phyloP scores from a whole-genome alignment of 2,797 vertebrate species.

The Cyclopterus lumpus region DNA sequence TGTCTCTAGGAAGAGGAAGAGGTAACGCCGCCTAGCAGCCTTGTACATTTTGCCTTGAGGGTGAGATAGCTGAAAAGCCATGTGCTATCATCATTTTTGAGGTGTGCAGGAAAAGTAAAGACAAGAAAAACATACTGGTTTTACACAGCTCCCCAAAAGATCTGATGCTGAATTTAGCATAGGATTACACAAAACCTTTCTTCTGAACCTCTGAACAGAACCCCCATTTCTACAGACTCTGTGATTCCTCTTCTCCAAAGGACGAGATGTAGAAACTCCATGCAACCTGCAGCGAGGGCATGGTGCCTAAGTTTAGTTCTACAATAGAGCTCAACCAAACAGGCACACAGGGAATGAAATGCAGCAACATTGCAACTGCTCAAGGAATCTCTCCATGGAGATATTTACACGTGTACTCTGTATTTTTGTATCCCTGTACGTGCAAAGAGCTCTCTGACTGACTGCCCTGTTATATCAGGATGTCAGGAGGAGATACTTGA shows the following conservation, averaged over 20 bases:
- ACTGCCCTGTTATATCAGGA: slow-evolving; percentile 52
- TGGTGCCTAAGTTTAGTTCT: slow-evolving; percentile 79
- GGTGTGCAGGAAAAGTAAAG: slow-evolving; percentile 78
- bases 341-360: slow-evolving; percentile 61
- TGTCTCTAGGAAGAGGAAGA: slow-evolving; percentile 82
- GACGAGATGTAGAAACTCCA: slow-evolving; percentile 68
- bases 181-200: slow-evolving; percentile 83
- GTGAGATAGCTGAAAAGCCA: slow-evolving; percentile 81
- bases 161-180: slow-evolving; percentile 85
- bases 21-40: slow-evolving; percentile 80
- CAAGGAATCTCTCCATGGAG: slow-evolving; percentile 60
- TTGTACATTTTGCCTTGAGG: slow-evolving; percentile 85
- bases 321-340: slow-evolving; percentile 69
- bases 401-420: slow-evolving; percentile 45
- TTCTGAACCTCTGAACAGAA: slow-evolving; percentile 77
- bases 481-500: slow-evolving; percentile 38
- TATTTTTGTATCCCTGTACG: slow-evolving; percentile 54
- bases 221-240: slow-evolving; percentile 76
- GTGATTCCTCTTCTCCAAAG: slow-evolving; percentile 77
- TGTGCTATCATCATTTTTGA: slow-evolving; percentile 83
- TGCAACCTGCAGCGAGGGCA: slow-evolving; percentile 77
- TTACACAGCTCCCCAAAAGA: slow-evolving; percentile 81
- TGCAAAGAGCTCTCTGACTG: slow-evolving; percentile 51
- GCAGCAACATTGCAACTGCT: slow-evolving; percentile 57
- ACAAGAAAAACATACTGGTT: slow-evolving; percentile 82